phyloP scores from a whole-genome alignment of 1,140 invertebrate species.

The Drosophila pseudoananassae region DNA sequence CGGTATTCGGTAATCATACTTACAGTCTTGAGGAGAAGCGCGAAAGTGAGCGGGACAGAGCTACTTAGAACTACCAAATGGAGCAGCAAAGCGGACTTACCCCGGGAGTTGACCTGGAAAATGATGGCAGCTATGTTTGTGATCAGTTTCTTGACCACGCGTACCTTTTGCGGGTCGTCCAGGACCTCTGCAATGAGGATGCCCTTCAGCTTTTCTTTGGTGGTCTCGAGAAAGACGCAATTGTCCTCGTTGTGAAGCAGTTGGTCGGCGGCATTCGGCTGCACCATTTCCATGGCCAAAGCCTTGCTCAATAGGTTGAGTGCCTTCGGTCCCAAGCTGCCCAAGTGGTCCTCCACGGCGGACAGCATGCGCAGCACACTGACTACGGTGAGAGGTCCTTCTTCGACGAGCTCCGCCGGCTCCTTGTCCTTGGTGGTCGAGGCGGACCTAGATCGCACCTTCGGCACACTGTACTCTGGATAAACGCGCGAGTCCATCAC shows the following conservation, averaged over 20 bases:
- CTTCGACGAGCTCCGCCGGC: slow-evolving; percentile 37
- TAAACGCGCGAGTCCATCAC: slow-evolving; percentile 60
- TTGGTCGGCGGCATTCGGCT: slow-evolving; percentile 90
- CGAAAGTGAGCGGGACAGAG: not conserved
- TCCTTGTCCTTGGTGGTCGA: slow-evolving; percentile 35
- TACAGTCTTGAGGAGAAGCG: not conserved
- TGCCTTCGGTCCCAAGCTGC: slow-evolving; percentile 91
- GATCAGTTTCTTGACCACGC: slow-evolving; percentile 84
- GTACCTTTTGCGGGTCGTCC: slow-evolving; percentile 84
- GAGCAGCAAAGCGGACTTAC: slow-evolving; percentile 73
- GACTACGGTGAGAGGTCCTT: slow-evolving; percentile 86
- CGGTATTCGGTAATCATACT: not conserved
- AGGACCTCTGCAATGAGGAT: slow-evolving; percentile 91
- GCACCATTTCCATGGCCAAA: slow-evolving; percentile 88
- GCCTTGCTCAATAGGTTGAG: slow-evolving; percentile 90
- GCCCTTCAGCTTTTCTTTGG: slow-evolving; percentile 93
- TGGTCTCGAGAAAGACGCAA: slow-evolving; percentile 91
- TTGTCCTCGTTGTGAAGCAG: slow-evolving; percentile 89
- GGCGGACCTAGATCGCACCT: slow-evolving; percentile 30
- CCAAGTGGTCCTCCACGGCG: slow-evolving; percentile 91
- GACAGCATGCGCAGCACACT: slow-evolving; percentile 90
- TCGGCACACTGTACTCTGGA: slow-evolving; percentile 56
- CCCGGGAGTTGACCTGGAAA: slow-evolving; percentile 86
- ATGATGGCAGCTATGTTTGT: slow-evolving; percentile 89
- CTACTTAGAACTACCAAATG: not conserved